Base-by-base conservation (phyloP, 2,113 vertebrate species). In the Pterocles burchelli region DNA sequence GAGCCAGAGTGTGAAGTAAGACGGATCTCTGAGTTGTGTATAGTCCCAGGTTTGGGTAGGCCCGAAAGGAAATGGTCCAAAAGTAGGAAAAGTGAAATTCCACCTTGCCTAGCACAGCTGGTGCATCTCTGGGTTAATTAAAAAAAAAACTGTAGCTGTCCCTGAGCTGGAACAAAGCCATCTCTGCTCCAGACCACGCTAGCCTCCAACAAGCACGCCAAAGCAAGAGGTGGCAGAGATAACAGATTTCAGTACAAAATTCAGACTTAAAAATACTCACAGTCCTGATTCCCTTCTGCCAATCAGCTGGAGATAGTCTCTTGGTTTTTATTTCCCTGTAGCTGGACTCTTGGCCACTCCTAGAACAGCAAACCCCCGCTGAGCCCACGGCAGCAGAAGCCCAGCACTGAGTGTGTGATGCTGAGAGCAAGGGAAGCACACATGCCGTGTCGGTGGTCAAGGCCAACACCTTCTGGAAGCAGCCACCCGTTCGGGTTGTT, bases 21-120 rank as follows among this genome's bases (percentile, higher is more conserved):
- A 17, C 10, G 4, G 10, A 11, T n/a, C 6, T 43, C 29, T 2
- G 13, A 31, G 20, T 49, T 18, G 11, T 1, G 1, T 33, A 12
- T 1, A 52, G 16, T 11, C 28, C 45, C 5, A 25, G 7, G 49
- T 22, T 6, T 28, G 5, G 61, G 26, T 25, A 25, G 22, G 14
- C 31, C 17, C 59, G 8, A 10, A 34, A 41, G 31, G 8, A 65
- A 34, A 16, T 9, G 0, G 31, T 58, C 21, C 59, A 15, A 12
- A 12, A 17, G n/a, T 2, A 14, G 7, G 15, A 52, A n/a, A 6
- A 52, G 29, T 43, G 36, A 31, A 29, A 15, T 38, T 68, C 18
- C 19, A 29, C 17, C 36, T 34, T 15, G 0, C 8, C 31, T 51
- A 18, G 18, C 55, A 14, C 25, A 11, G 25, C 8, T 31, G 12